A percentile compares a stretch with the other conserved stretches of the same genome.
These are phyloP conservation scores for Syngnathus rostellatus DNA, from an alignment of 2,797 vertebrate genomes.

Conservation along the genomic window DNA sequence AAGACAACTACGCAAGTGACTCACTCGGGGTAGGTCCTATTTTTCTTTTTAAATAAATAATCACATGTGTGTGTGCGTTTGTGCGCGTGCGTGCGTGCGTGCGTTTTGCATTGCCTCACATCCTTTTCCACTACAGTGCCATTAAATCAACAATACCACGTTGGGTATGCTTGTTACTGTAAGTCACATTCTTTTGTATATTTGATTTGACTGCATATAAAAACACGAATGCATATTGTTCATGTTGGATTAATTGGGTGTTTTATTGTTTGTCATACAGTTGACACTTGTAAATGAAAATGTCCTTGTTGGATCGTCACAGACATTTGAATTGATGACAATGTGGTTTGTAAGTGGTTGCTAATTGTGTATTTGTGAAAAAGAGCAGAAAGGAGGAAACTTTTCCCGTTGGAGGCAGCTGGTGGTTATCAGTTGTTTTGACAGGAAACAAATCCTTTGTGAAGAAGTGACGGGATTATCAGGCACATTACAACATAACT, in stretches of 20 bases:
- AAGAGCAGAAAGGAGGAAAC: neutral
- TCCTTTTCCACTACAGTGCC: neutral
- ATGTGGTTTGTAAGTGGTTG: neutral
- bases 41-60: neutral
- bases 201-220: neutral
- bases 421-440: conserved; percentile 38
- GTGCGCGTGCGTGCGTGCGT: neutral
- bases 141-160: neutral
- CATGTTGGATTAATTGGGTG: neutral
- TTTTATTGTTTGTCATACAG: neutral
- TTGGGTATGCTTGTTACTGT: neutral
- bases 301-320: neutral
- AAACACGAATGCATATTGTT: neutral
- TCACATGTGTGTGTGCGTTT: neutral
- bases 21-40: neutral
- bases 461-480: conserved; percentile 42
- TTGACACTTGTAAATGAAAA: neutral
- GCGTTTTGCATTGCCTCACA: neutral
- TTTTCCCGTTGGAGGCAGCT: conserved; percentile 21
- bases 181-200: neutral
- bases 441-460: conserved; percentile 42
- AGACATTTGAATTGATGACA: neutral
- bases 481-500: conserved; percentile 9
- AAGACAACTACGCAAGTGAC: conserved; percentile 3
- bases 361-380: neutral